Percentiles rank a stretch among this genome's conserved stretches.
These are phyloP conservation scores for Portevinia maculata DNA, from an alignment of 2,888 invertebrate species.

Conservation along the genomic window DNA sequence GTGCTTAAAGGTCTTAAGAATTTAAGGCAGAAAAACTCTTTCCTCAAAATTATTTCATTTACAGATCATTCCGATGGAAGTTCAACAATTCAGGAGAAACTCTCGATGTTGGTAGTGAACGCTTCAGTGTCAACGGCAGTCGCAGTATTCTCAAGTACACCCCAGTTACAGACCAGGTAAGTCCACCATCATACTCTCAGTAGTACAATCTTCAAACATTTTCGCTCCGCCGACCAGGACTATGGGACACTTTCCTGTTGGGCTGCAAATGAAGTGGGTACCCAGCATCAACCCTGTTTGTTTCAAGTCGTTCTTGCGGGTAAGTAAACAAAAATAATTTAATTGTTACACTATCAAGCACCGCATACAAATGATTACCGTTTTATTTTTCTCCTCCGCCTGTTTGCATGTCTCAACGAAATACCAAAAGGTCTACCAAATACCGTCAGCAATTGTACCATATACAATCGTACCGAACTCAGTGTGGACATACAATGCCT, in stretches of 20 bases:
- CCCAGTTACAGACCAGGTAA: conserved; percentile 85
- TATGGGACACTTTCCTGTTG: conserved; percentile 95
- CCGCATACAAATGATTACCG: conserved; percentile 48
- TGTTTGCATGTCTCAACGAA: conserved; percentile 59
- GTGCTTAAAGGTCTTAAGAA: too few relatives aligned
- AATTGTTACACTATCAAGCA: conserved; percentile 51
- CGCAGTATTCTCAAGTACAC: conserved; percentile 87
- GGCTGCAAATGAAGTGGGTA: conserved; percentile 92
- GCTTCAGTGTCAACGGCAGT: conserved; percentile 91
- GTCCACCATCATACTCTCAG: conserved; percentile 42
- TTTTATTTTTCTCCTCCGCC: conserved; percentile 19
- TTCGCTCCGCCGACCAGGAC: conserved; percentile 83
- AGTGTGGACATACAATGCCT: conserved; percentile 92
- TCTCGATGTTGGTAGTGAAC: conserved; percentile 90
- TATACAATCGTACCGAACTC: conserved; percentile 93
- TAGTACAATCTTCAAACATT: not conserved
- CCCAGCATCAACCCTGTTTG: conserved; percentile 92
- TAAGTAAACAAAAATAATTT: conserved; percentile 81
- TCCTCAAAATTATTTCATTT: conserved; percentile 6
- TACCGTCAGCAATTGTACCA: conserved; percentile 92
- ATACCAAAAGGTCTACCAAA: conserved; percentile 89
- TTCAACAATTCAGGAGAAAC: conserved; percentile 97
- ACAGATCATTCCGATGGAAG: conserved; percentile 94
- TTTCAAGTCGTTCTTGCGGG: conserved; percentile 95
- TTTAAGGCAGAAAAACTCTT: not conserved